Percentiles rank a stretch among this genome's conserved stretches.
phyloP scores from a whole-genome alignment of 1,140 invertebrate genomes.

The Carposina sasakii region DNA sequence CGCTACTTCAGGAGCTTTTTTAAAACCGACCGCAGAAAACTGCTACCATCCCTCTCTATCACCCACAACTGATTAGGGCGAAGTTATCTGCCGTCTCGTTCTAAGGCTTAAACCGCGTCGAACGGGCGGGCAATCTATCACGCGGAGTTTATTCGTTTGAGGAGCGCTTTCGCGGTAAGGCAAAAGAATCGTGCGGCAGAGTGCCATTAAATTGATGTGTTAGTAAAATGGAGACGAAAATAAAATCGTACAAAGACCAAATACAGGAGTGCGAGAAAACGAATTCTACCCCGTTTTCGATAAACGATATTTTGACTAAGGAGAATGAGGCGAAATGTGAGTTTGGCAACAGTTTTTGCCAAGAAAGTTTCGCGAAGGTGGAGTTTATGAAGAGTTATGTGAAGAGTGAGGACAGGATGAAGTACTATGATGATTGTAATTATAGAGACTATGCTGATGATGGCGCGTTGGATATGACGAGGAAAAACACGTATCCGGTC shows the following conservation, averaged over 20 bases:
- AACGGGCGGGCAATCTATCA: slow-evolving; percentile 65
- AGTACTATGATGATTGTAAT: slow-evolving; percentile 59
- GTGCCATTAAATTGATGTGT: slow-evolving; percentile 38
- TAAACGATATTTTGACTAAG: slow-evolving; percentile 82
- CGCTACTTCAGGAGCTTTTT: slow-evolving; percentile 61
- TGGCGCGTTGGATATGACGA: slow-evolving; percentile 57
- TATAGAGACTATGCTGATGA: slow-evolving; percentile 54
- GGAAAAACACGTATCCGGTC: slow-evolving; percentile 57
- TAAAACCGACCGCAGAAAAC: slow-evolving; percentile 57
- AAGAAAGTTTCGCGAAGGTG: slow-evolving; percentile 47
- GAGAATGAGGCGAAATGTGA: slow-evolving; percentile 57
- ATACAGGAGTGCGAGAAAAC: slow-evolving; percentile 61
- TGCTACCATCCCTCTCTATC: slow-evolving; percentile 32
- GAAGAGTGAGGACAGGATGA: slow-evolving; percentile 50
- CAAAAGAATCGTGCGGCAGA: slow-evolving; percentile 44
- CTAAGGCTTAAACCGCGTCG: slow-evolving; percentile 54
- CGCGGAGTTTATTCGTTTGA: slow-evolving; percentile 68
- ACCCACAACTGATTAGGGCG: background rate
- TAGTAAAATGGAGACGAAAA: slow-evolving; percentile 56
- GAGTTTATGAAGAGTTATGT: slow-evolving; percentile 39
- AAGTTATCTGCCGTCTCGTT: slow-evolving; percentile 35
- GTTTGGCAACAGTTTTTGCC: slow-evolving; percentile 54
- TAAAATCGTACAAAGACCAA: slow-evolving; percentile 50
- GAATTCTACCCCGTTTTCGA: slow-evolving; percentile 80
- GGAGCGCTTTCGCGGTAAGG: slow-evolving; percentile 62